These are phyloP conservation scores for Oryzias celebensis DNA, from an alignment of 2,113 vertebrate species.

Conservation along the genomic window DNA sequence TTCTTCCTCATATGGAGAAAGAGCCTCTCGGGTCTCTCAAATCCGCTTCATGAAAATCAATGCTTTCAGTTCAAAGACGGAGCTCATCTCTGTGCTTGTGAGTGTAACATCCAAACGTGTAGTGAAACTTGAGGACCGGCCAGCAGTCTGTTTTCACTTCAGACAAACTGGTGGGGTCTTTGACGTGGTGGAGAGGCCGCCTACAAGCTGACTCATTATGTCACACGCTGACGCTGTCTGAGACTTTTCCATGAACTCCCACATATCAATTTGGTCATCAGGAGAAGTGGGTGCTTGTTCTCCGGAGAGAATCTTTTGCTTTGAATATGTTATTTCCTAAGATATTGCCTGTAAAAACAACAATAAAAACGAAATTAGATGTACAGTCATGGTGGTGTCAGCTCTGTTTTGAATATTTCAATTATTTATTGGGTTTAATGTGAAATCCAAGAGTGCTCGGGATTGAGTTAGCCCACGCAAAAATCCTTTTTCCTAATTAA, in stretches of 20 bases:
- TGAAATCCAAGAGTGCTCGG: no score
- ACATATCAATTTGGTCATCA: constrained; percentile 60
- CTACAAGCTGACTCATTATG: constrained; percentile 74
- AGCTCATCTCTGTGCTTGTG: constrained; percentile 41
- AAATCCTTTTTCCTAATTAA: constrained; percentile 22
- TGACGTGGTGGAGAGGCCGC: constrained; percentile 67
- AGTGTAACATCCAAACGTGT: constrained; percentile 44
- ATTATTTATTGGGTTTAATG: background rate
- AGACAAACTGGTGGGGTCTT: constrained; percentile 60
- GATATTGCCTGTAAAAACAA: constrained; percentile 36
- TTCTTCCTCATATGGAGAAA: constrained; percentile 77
- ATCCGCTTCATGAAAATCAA: constrained; percentile 57
- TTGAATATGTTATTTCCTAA: constrained; percentile 46
- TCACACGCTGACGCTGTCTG: constrained; percentile 66
- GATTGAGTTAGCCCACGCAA: constrained; percentile 19
- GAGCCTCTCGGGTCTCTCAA: constrained; percentile 45
- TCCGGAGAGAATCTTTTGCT: constrained; percentile 36
- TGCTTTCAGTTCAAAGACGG: constrained; percentile 27
- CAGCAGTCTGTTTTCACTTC: constrained; percentile 61
- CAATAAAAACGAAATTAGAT: constrained; percentile 3
- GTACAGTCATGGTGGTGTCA: background rate
- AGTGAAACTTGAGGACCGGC: constrained; percentile 66
- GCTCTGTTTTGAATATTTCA: background rate
- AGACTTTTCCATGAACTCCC: constrained; percentile 69
- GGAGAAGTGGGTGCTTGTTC: constrained; percentile 62